These are phyloP conservation scores for Uloborus diversus DNA, from an alignment of 1,140 invertebrate genomes.

Conservation along the genomic window DNA sequence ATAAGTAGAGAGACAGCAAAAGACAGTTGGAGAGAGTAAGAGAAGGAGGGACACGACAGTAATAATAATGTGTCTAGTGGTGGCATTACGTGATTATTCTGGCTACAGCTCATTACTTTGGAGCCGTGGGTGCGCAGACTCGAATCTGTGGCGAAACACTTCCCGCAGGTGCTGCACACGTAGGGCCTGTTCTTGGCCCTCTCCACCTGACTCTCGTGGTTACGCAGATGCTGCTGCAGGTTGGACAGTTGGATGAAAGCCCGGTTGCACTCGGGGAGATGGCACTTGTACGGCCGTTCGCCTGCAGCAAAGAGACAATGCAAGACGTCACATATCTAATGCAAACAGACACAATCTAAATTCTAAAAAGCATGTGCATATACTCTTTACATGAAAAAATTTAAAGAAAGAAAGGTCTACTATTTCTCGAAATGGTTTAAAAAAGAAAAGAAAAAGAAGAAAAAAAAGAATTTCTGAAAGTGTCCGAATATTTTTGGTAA, in stretches of 20 bases:
- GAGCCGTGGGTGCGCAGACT: slow-evolving; percentile 93
- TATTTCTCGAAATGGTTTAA: no score
- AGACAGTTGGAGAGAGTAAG: neutral
- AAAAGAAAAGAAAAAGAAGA: no score
- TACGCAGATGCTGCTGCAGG: slow-evolving; percentile 94
- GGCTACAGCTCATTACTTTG: slow-evolving; percentile 70
- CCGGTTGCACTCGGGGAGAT: slow-evolving; percentile 91
- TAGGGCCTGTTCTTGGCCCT: slow-evolving; percentile 56
- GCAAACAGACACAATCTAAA: no score
- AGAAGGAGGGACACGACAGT: neutral
- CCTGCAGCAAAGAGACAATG: slow-evolving; percentile 76
- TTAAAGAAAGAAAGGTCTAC: no score
- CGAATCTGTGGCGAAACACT: slow-evolving; percentile 95
- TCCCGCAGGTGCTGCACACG: slow-evolving; percentile 84
- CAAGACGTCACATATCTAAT: no score
- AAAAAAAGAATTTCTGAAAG: no score
- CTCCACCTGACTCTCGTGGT: slow-evolving; percentile 76
- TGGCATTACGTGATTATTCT: slow-evolving; percentile 33
- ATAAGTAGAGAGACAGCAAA: neutral
- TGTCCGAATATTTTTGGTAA: no score
- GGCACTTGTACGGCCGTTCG: slow-evolving; percentile 96
- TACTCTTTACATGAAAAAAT: no score
- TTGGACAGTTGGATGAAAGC: slow-evolving; percentile 98
- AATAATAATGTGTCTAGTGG: neutral
- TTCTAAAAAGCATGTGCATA: no score